Conservation (phyloP, 2,113 vertebrate genomes). For the Protobothrops flavoviridis region DNA sequence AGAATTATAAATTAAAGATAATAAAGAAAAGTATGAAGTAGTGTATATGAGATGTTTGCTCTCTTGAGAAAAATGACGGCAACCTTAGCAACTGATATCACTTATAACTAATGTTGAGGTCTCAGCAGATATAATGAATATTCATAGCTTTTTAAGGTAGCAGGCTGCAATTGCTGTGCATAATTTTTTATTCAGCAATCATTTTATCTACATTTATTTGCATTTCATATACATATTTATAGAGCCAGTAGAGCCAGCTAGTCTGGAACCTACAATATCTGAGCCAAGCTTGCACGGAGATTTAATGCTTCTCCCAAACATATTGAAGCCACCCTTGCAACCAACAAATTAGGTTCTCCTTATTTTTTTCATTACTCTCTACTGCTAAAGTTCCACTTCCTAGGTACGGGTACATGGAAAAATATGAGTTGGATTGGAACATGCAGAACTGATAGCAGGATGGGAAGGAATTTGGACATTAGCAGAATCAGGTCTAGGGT, state of each 20-base stretch:
- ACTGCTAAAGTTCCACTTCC: neutral
- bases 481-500: no score
- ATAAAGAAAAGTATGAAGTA: neutral
- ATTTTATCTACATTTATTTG: neutral
- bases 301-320: neutral
- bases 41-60: neutral
- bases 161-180: neutral
- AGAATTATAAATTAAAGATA: neutral
- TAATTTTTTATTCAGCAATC: conserved; percentile 15
- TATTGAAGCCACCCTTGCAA: neutral
- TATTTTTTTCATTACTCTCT: no score
- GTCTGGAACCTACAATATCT: neutral
- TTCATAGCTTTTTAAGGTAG: neutral
- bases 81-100: neutral
- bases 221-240: neutral
- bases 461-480: neutral
- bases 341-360: neutral
- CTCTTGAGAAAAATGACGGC: neutral
- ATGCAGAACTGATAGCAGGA: neutral
- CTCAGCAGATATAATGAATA: conserved; percentile 4
- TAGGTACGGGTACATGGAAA: neutral
- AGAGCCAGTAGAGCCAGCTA: no score
- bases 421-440: neutral
- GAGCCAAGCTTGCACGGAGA: neutral
- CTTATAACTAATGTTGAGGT: neutral